Evolutionary conservation across 92 coral and sea anemone genomes (phyloP), one percentile per base, ranked within the genome.

Genomic region (Zoanthus solanderi): DNA sequence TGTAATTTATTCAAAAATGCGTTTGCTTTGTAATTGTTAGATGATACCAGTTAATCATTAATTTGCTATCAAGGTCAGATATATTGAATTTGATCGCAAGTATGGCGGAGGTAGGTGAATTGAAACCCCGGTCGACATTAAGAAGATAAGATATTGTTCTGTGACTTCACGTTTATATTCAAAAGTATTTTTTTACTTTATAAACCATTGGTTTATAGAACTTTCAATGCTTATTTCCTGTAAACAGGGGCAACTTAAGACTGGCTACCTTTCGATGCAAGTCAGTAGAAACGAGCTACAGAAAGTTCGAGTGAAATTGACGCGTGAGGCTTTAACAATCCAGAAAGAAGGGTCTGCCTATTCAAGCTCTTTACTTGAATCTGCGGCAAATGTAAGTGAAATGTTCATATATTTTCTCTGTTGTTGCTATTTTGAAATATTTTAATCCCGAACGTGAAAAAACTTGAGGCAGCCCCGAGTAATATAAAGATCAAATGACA

Each of bases 221-320:
- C 42, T 37, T 37, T 37, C 42, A 37, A 2, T 37, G 4, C 42
- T 37, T 37, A 37, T 37, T 37, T 37, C 42, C 42, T 37, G 42
- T 37, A 37, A 37, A 31, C 94, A 95, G 98, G 89, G 85, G 48
- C 85, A 89, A 57, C 68, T 92, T 56, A 91, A 90, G 76, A 83
- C 94, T 83, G 98, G 98, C 57, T 87, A 85, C 87, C 89, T 95
- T 90, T 92, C 96, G 89, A 95, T 95, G 98, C 98, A 95, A 93
- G 92, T 95, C 91, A 90, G 89, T 44, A 90, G 92, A 75, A 91
- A 89, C 83, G 96, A 95, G 60, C 91, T 95, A 9, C 98, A 95
- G 82, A 95, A 95, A 88, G 98, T 95, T 61, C 95, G 98, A 28
- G 98, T 95, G 6, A 95, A 95, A 88, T 78, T 95, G 23, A 93